Evolutionary conservation across 2,888 invertebrate species (phyloP).

Genomic region (Lithophane semibrunnea): DNA sequence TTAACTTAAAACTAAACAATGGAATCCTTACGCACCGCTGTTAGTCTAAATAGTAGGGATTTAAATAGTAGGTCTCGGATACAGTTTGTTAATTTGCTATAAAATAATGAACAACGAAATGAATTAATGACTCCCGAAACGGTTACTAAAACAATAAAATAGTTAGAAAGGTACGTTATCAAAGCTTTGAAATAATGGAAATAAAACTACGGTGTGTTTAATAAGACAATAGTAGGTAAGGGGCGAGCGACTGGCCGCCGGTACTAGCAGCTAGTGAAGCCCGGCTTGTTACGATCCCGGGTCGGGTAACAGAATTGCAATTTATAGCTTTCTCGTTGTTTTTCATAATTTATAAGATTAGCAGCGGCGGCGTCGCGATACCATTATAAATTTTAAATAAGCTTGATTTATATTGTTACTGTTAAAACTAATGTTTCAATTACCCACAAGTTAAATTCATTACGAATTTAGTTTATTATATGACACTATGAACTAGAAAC

Average conservation of each 20-base stretch:
- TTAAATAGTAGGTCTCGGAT: background rate
- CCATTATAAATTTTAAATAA: constrained; percentile 83
- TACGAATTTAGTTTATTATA: constrained; percentile 14
- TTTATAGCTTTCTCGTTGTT: constrained; percentile 84
- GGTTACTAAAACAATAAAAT: constrained; percentile 48
- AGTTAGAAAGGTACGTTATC: constrained; percentile 42
- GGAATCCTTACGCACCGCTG: background rate
- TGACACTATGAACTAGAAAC: background rate
- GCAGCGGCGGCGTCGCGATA: constrained; percentile 72
- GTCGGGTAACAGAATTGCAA: constrained; percentile 76
- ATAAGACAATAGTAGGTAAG: constrained; percentile 46
- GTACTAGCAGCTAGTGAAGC: constrained; percentile 29
- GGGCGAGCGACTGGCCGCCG: constrained; percentile 18
- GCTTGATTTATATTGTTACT: constrained; percentile 77
- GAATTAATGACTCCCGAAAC: constrained; percentile 18
- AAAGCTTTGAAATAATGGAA: constrained; percentile 45
- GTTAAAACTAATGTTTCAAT: constrained; percentile 75
- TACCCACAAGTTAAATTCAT: constrained; percentile 21
- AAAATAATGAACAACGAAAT: constrained; percentile 24
- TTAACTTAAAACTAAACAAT: constrained; percentile 1
- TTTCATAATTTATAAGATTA: constrained; percentile 87
- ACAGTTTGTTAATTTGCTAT: constrained; percentile 21
- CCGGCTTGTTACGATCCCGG: constrained; percentile 63
- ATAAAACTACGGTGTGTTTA: constrained; percentile 49
- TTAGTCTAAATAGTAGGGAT: constrained; percentile 15